Conservation (phyloP, 1,140 invertebrate species). For the Magallana gigas region DNA sequence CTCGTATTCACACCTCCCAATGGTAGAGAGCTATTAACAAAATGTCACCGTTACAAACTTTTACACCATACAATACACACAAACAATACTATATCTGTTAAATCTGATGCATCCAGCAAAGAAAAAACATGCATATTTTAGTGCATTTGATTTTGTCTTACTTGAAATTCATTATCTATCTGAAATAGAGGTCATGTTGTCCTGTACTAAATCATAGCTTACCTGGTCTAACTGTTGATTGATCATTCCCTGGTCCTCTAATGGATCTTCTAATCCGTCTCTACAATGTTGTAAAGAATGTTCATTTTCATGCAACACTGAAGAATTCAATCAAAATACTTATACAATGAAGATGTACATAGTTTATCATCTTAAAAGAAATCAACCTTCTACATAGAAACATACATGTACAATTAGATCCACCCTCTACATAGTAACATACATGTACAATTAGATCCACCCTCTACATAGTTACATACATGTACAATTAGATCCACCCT, state of each 20-base stretch:
- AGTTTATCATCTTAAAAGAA: no score
- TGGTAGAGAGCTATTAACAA: constrained; percentile 79
- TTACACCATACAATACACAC: background rate
- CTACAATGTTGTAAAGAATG: constrained; percentile 79
- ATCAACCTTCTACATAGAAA: no score
- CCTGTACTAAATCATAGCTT: constrained; percentile 76
- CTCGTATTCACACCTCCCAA: constrained; percentile 95
- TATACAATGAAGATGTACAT: background rate
- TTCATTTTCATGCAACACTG: no score
- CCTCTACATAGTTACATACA: no score
- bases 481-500: no score
- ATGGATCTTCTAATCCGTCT: constrained; percentile 96
- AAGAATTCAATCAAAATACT: no score
- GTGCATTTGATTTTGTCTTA: background rate
- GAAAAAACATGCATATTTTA: constrained; percentile 36
- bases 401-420: no score
- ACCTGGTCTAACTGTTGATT: constrained; percentile 98
- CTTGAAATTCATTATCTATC: no score
- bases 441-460: no score
- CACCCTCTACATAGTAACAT: no score
- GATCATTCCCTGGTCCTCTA: constrained; percentile 96
- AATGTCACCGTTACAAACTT: background rate
- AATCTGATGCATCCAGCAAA: no score
- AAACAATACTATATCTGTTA: constrained; percentile 12
- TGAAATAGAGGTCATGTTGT: no score